Conservation (phyloP, 2,113 vertebrate genomes). For the Parus major region DNA sequence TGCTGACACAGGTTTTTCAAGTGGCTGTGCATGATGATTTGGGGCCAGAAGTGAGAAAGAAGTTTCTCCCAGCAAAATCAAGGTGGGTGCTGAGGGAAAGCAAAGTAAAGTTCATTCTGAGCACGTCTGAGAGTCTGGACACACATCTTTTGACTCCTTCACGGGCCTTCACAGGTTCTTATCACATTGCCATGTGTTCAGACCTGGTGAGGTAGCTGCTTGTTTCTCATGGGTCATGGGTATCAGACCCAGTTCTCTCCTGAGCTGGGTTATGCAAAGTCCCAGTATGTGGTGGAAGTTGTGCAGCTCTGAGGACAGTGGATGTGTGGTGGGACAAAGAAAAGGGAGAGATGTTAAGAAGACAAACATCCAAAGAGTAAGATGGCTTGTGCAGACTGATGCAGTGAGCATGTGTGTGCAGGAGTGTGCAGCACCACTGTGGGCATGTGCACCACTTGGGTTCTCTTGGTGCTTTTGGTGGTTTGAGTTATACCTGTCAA, state of each 20-base stretch:
- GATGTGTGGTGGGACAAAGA: not conserved
- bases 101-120: not conserved
- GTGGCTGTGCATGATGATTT: not conserved
- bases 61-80: not conserved
- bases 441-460: not conserved
- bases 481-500: not conserved
- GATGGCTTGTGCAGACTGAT: not conserved
- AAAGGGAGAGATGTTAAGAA: not conserved
- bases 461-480: not conserved
- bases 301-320: not conserved
- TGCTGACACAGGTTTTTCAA: not conserved
- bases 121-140: not conserved
- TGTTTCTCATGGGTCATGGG: fast-evolving
- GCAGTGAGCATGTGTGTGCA: not conserved
- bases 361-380: not conserved
- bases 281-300: not conserved
- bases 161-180: fast-evolving
- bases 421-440: not conserved
- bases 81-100: fast-evolving
- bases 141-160: not conserved
- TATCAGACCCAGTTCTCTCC: not conserved
- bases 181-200: not conserved
- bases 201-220: not conserved
- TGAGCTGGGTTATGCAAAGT: not conserved
- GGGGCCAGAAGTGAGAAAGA: not conserved